Conservation (phyloP, 2,113 vertebrate species). For the Anhinga rufa region DNA sequence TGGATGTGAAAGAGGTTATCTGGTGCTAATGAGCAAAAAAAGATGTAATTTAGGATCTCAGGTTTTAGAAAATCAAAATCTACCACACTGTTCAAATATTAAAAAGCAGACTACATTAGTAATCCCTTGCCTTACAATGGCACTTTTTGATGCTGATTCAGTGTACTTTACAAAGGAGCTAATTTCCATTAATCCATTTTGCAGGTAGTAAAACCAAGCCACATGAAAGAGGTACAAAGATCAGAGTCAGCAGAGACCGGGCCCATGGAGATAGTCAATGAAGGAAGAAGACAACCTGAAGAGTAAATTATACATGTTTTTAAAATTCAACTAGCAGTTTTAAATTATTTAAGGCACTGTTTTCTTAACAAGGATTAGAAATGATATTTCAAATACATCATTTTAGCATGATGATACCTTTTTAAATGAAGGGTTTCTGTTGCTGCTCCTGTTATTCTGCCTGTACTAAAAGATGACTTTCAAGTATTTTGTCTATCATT, state of each 20-base stretch:
- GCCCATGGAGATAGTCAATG: not conserved
- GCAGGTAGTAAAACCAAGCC: not conserved
- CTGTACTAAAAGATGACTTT: conserved; percentile 8
- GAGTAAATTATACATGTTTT: not conserved
- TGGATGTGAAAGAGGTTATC: not conserved
- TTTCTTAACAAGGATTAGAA: conserved; percentile 19
- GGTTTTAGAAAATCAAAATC: not conserved
- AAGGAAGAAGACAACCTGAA: not conserved
- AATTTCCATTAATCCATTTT: not conserved
- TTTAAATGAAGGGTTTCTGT: conserved; percentile 27
- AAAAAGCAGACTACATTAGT: not conserved
- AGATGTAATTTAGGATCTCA: not conserved
- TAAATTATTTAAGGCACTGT: not conserved
- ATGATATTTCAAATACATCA: not conserved
- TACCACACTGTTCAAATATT: not conserved
- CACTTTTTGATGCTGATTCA: not conserved
- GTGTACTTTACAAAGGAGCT: not conserved
- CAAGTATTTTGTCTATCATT: conserved; percentile 19
- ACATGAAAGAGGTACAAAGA: not conserved
- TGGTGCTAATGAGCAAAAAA: not conserved
- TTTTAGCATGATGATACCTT: not conserved
- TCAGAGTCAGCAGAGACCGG: not conserved
- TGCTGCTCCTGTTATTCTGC: conserved; percentile 19
- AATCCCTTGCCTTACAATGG: not conserved
- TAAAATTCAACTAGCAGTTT: not conserved